Evolutionary conservation across 2,888 invertebrate species (phyloP).

Genomic region (Hemicrepidius hirtus): DNA sequence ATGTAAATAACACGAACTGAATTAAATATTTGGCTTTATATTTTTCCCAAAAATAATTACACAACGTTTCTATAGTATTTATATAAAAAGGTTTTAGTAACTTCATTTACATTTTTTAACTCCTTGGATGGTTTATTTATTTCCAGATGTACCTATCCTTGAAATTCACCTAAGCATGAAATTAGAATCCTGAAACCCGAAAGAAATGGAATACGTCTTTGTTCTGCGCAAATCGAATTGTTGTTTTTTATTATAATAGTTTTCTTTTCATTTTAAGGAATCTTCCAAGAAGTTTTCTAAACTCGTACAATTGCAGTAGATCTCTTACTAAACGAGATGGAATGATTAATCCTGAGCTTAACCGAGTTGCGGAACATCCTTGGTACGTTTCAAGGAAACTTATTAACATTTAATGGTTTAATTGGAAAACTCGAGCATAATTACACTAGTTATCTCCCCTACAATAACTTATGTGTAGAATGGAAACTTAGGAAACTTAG

Average conservation of each 20-base stretch:
- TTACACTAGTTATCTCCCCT: conserved; percentile 1
- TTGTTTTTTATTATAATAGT: no score
- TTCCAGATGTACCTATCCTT: conserved; percentile 13
- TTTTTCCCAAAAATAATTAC: background rate
- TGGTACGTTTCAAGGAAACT: conserved; percentile 8
- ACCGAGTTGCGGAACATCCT: conserved; percentile 2
- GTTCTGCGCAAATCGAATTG: no score
- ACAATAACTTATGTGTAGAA: background rate
- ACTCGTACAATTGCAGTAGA: background rate
- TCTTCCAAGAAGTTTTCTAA: background rate
- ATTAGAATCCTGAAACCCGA: conserved; percentile 20
- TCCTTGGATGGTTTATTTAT: conserved; percentile 21
- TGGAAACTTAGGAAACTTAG: background rate
- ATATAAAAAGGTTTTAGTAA: background rate
- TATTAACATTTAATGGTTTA: conserved; percentile 23
- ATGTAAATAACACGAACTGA: conserved; percentile 5
- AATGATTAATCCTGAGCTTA: conserved; percentile 12
- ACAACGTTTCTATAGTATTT: background rate
- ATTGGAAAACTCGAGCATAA: conserved; percentile 12
- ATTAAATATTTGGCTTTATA: conserved; percentile 2
- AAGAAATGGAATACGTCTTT: background rate
- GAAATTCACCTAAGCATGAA: conserved; percentile 19
- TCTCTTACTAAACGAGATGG: background rate
- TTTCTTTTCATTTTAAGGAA: no score
- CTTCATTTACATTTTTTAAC: background rate